Percentiles rank a stretch among this genome's conserved stretches.
Conservation (phyloP, 2,888 invertebrate species). For the Drosophila macrospina region DNA sequence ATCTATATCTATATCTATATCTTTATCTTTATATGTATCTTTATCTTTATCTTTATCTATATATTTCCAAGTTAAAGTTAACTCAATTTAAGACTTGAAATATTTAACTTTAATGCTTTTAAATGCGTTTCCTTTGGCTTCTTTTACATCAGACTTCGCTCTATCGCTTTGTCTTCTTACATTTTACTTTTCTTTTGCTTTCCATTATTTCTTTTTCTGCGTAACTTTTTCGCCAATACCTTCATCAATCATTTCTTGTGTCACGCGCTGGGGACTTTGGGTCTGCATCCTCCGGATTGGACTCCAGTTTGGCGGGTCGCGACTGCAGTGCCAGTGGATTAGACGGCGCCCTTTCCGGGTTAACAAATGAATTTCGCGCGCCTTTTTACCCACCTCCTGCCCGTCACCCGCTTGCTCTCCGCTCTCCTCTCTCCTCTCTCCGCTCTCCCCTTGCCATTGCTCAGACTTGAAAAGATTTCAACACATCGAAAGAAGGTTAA, state of each 20-base stretch:
- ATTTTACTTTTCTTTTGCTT: conserved; percentile 30
- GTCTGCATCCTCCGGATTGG: conserved; percentile 54
- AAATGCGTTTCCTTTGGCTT: conserved; percentile 62
- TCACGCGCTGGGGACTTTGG: conserved; percentile 66
- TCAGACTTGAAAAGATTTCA: conserved; percentile 68
- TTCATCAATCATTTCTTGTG: conserved; percentile 78
- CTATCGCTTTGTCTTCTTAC: conserved; percentile 18
- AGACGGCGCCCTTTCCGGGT: conserved; percentile 70
- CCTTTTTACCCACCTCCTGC: conserved; percentile 20
- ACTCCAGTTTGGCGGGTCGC: conserved; percentile 56
- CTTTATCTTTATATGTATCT: not conserved
- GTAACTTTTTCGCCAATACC: conserved; percentile 65
- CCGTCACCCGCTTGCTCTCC: not conserved
- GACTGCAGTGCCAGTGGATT: conserved; percentile 73
- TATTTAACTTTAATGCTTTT: conserved; percentile 60
- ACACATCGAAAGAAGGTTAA: conserved; percentile 48
- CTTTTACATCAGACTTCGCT: conserved; percentile 18
- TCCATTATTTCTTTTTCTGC: conserved; percentile 21
- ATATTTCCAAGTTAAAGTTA: conserved; percentile 5
- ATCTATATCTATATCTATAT: not conserved
- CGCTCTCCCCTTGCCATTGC: not conserved
- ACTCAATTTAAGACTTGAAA: conserved; percentile 49
- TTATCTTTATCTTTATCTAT: not conserved
- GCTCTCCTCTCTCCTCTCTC: not conserved
- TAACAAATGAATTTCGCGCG: conserved; percentile 79